Percentiles rank a stretch among this genome's conserved stretches.
phyloP scores from a whole-genome alignment of 1,140 invertebrate genomes.

The Xylocopa sonorina region DNA sequence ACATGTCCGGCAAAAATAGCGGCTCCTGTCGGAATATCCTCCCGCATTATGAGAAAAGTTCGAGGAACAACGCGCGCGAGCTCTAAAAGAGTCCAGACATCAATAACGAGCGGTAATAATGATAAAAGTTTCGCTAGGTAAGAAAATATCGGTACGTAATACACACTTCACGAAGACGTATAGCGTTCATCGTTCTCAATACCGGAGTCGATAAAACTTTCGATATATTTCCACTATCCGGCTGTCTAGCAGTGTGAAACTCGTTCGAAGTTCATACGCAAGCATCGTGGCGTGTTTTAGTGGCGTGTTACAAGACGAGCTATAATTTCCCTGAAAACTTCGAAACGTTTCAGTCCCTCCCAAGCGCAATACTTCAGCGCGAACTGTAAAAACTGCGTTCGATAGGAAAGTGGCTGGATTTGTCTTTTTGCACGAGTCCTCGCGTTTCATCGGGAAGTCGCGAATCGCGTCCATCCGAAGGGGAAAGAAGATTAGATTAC shows the following conservation, averaged over 20 bases:
- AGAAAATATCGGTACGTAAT: background rate
- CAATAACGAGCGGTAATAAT: background rate
- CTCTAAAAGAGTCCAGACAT: background rate
- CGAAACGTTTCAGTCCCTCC: no score
- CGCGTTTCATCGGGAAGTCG: constrained; percentile 13
- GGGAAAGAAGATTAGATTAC: constrained; percentile 45
- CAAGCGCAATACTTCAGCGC: no score
- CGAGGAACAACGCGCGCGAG: no score
- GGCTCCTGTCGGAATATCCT: no score
- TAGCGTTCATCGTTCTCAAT: background rate
- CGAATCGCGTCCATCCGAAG: background rate
- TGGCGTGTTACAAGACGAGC: background rate
- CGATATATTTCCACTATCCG: background rate
- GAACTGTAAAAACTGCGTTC: background rate
- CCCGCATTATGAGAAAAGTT: background rate
- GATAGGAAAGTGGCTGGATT: constrained; percentile 1
- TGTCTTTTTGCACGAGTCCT: background rate
- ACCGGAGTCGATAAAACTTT: constrained; percentile 19
- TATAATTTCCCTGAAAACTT: background rate
- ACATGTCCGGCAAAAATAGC: background rate
- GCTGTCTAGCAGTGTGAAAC: background rate
- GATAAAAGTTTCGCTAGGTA: background rate
- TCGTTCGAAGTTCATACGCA: background rate
- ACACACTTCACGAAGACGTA: background rate
- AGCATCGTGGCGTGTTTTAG: background rate